Evolutionary conservation across 2,888 invertebrate species (phyloP).

Genomic region (Ecdyonurus torrentis): DNA sequence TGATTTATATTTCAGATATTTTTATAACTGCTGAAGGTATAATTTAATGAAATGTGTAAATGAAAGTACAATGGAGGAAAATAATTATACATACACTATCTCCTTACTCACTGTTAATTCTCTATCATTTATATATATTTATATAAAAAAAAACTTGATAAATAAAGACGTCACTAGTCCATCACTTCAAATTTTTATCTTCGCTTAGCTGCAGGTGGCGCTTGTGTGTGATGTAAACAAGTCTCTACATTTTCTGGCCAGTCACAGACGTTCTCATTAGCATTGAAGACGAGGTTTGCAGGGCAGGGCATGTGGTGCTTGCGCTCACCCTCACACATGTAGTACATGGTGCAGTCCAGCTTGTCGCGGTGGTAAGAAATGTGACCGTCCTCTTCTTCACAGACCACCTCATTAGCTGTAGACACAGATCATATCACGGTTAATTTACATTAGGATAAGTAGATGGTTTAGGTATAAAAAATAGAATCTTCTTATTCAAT

Average conservation of each 20-base stretch:
- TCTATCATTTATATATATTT: no score
- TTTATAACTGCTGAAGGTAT: no score
- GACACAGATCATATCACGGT: no score
- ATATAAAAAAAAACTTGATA: no score
- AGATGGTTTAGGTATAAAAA: no score
- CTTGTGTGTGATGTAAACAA: slow-evolving; percentile 53
- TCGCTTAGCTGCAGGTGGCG: slow-evolving; percentile 31
- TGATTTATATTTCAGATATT: no score
- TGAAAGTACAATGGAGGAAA: no score
- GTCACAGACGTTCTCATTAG: slow-evolving; percentile 85
- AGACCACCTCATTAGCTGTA: slow-evolving; percentile 72
- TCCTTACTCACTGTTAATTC: no score
- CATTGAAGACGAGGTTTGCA: slow-evolving; percentile 79
- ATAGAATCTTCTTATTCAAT: no score
- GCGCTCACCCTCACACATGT: slow-evolving; percentile 90
- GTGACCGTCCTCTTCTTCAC: slow-evolving; percentile 89
- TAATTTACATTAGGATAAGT: no score
- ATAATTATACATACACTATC: no score
- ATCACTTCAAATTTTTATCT: slow-evolving; percentile 2
- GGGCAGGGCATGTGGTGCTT: slow-evolving; percentile 96
- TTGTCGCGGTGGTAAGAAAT: slow-evolving; percentile 85
- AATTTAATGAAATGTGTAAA: no score
- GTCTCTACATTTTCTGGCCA: slow-evolving; percentile 92
- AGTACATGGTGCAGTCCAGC: slow-evolving; percentile 84
- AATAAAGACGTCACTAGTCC: neutral